These are phyloP conservation scores for Notodonta dromedarius DNA, from an alignment of 2,888 invertebrate species.

Conservation along the genomic window DNA sequence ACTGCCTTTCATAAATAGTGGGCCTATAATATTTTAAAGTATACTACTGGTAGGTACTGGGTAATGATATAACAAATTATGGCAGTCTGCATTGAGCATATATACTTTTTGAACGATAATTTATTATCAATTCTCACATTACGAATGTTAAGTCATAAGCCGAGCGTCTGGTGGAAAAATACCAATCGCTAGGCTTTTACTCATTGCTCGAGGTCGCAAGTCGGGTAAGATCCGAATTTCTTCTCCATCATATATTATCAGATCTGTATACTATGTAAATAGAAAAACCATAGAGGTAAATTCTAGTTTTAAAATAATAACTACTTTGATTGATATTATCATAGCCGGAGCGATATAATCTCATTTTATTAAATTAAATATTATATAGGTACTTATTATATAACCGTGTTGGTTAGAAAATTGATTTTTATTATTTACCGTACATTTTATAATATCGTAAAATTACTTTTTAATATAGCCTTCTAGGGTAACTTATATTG, in stretches of 20 bases:
- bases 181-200: background rate
- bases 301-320: no score
- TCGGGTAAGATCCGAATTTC: background rate
- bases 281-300: no score
- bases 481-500: no score
- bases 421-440: no score
- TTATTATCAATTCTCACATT: background rate
- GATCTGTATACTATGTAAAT: background rate
- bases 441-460: no score
- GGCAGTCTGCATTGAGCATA: background rate
- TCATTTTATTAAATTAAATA: no score
- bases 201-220: background rate
- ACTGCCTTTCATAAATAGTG: no score
- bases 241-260: background rate
- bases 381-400: no score
- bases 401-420: no score
- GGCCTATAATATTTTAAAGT: background rate
- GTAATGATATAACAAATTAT: background rate
- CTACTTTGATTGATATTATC: no score
- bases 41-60: background rate
- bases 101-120: background rate
- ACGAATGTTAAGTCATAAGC: background rate
- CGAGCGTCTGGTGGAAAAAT: slow-evolving; percentile 2
- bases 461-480: no score
- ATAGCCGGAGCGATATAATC: no score